These are phyloP conservation scores for Sorex fumeus DNA, from an alignment of 2,113 vertebrate genomes.

Conservation along the genomic window DNA sequence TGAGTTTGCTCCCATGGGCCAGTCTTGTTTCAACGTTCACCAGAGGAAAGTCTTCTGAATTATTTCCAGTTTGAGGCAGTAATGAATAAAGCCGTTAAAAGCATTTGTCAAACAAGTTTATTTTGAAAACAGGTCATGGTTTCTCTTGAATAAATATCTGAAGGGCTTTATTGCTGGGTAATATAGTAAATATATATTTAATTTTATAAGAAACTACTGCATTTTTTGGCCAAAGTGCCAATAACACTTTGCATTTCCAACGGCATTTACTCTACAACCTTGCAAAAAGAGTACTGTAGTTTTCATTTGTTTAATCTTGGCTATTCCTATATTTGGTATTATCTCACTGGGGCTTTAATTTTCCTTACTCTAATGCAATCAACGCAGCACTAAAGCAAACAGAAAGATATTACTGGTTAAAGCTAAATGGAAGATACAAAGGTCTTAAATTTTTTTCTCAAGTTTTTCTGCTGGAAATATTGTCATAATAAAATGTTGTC, in stretches of 20 bases:
- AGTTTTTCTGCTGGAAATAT: slow-evolving; percentile 38
- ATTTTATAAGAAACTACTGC: slow-evolving; percentile 25
- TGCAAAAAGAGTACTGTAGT: neutral
- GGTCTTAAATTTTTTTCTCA: neutral
- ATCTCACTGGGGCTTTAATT: slow-evolving; percentile 10
- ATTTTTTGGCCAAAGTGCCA: neutral
- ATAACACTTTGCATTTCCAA: neutral
- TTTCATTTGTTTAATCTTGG: slow-evolving; percentile 19
- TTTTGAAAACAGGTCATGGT: slow-evolving; percentile 2
- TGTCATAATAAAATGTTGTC: slow-evolving; percentile 2
- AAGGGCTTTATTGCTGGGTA: neutral
- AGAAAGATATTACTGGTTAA: neutral
- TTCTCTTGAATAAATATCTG: slow-evolving; percentile 44
- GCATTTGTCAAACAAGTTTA: slow-evolving; percentile 19
- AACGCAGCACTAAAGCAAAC: neutral
- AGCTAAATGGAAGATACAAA: neutral
- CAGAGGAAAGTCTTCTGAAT: neutral
- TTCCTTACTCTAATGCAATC: neutral
- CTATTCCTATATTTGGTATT: neutral
- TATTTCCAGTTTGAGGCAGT: slow-evolving; percentile 6
- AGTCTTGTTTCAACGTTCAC: neutral
- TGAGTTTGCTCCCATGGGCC: neutral
- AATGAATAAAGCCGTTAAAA: neutral
- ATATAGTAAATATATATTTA: neutral
- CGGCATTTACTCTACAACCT: neutral